These are phyloP conservation scores for Ostrea edulis DNA, from an alignment of 1,140 invertebrate genomes.

Conservation along the genomic window DNA sequence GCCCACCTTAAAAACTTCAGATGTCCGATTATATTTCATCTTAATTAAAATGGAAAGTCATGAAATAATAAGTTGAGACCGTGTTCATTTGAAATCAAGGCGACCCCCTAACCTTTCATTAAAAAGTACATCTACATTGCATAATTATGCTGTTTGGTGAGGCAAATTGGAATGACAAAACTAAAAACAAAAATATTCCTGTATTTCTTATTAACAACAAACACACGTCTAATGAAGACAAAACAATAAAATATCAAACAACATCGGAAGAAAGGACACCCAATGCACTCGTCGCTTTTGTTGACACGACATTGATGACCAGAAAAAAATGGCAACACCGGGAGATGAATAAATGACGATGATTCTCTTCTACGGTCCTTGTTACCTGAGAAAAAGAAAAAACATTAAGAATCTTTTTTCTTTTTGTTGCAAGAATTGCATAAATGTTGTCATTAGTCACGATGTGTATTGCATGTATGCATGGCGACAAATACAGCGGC, in stretches of 20 bases:
- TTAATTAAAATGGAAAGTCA: too few relatives aligned
- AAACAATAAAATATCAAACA: not conserved
- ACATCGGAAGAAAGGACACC: not conserved
- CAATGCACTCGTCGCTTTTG: not conserved
- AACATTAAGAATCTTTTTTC: too few relatives aligned
- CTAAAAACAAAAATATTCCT: not conserved
- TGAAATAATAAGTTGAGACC: too few relatives aligned
- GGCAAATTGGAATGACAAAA: not conserved
- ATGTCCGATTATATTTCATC: too few relatives aligned
- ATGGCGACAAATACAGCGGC: not conserved
- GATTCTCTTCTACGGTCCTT: not conserved
- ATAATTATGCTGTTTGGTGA: too few relatives aligned
- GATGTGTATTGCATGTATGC: not conserved
- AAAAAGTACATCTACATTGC: too few relatives aligned
- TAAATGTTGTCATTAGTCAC: too few relatives aligned
- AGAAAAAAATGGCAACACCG: not conserved
- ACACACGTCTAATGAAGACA: constrained; percentile 9
- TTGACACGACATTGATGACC: not conserved
- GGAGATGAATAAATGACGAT: not conserved
- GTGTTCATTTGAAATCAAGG: too few relatives aligned
- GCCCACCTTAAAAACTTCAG: too few relatives aligned
- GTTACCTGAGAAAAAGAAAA: not conserved
- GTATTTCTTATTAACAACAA: constrained; percentile 22
- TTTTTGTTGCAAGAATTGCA: too few relatives aligned
- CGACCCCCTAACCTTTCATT: too few relatives aligned